A percentile compares a stretch with the other conserved stretches of the same genome.
These are phyloP conservation scores for Criorhina ranunculi DNA, from an alignment of 2,888 invertebrate species.

Conservation along the genomic window DNA sequence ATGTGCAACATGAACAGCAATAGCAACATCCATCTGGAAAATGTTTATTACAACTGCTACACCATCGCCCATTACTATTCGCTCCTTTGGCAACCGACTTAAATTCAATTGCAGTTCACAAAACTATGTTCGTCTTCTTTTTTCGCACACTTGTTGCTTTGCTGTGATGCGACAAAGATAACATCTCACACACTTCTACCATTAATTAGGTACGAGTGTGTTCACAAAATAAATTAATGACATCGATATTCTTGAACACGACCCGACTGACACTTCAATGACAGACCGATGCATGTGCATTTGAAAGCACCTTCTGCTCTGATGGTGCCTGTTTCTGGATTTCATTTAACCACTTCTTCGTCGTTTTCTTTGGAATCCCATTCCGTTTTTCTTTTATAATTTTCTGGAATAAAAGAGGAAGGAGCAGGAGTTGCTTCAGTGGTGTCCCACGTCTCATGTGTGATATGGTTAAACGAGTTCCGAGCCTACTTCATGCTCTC, in stretches of 20 bases:
- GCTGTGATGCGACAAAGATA: background rate
- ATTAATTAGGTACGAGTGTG: conserved; percentile 30
- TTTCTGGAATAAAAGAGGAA: conserved; percentile 16
- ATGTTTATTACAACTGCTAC: conserved; percentile 6
- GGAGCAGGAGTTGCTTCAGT: background rate
- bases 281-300: background rate
- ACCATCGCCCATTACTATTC: background rate
- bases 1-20: background rate
- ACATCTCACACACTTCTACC: background rate
- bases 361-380: conserved; percentile 2
- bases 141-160: conserved; percentile 18
- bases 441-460: conserved; percentile 25
- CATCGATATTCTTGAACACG: conserved; percentile 3
- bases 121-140: background rate
- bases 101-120: conserved; percentile 23
- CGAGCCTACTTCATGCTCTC: background rate
- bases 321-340: background rate
- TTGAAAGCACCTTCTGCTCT: too few species aligned
- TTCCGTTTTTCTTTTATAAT: conserved; percentile 15
- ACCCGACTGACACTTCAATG: background rate
- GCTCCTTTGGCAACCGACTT: conserved; percentile 16
- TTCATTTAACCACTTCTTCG: conserved; percentile 6
- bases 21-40: background rate
- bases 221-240: conserved; percentile 34
- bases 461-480: conserved; percentile 45